A percentile compares a stretch with the other conserved stretches of the same genome.
These are phyloP conservation scores for Peromyscus eremicus DNA, from an alignment of 2,797 vertebrate genomes.

Conservation along the genomic window DNA sequence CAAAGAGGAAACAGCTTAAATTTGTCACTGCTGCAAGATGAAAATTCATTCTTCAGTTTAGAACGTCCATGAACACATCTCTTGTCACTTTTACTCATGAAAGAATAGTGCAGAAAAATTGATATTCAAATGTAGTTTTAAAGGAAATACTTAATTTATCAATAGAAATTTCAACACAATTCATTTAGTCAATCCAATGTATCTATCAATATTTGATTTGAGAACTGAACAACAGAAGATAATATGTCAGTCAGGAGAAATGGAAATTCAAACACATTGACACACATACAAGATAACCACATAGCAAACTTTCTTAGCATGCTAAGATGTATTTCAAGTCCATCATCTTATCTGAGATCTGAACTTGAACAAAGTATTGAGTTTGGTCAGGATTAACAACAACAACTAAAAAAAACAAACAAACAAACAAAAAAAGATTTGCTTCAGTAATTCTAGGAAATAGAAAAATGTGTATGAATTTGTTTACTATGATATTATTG, in stretches of 20 bases:
- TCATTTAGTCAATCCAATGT: background rate
- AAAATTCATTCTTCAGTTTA: conserved; percentile 18
- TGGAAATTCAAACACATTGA: background rate
- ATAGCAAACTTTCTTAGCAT: background rate
- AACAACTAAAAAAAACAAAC: background rate
- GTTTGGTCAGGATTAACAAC: background rate
- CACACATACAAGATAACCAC: background rate
- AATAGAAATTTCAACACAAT: background rate
- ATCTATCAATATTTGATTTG: background rate
- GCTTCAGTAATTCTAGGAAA: background rate
- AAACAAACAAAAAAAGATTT: background rate
- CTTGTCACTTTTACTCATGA: background rate
- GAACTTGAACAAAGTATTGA: background rate
- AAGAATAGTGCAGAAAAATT: background rate
- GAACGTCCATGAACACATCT: background rate
- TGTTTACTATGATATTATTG: background rate
- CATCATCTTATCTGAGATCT: background rate
- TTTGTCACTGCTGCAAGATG: background rate
- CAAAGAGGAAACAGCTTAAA: background rate
- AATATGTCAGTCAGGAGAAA: background rate
- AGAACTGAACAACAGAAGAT: background rate
- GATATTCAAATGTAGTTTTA: background rate
- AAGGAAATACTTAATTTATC: conserved; percentile 24
- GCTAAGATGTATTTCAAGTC: background rate
- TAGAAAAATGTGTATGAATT: conserved; percentile 31